Evolutionary conservation across 2,797 vertebrate species (phyloP).

Genomic region (Myotis findleyi): DNA sequence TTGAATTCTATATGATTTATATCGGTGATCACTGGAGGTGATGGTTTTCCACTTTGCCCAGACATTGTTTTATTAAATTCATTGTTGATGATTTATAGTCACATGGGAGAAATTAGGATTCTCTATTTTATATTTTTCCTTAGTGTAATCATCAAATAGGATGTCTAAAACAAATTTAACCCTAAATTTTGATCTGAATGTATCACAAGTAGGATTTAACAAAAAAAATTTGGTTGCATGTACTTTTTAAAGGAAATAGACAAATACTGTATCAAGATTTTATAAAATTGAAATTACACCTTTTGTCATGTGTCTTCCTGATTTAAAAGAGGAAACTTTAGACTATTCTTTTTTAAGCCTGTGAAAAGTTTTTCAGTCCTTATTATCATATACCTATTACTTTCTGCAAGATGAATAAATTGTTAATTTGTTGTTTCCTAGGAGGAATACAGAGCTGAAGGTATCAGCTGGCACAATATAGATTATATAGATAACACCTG

Average conservation of each 20-base stretch:
- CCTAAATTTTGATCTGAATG: neutral
- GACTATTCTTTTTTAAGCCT: slow-evolving; percentile 5
- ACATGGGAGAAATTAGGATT: neutral
- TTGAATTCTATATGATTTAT: slow-evolving; percentile 35
- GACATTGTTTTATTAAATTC: slow-evolving; percentile 50
- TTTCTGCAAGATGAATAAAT: slow-evolving; percentile 63
- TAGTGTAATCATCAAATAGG: neutral
- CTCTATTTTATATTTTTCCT: slow-evolving; percentile 22
- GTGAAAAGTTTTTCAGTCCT: slow-evolving; percentile 9
- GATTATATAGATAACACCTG: slow-evolving; percentile 98
- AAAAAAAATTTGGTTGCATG: neutral
- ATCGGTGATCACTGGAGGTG: neutral
- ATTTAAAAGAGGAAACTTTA: neutral
- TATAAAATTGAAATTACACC: neutral
- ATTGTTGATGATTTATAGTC: slow-evolving; percentile 28
- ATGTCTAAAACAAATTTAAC: neutral
- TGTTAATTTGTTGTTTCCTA: slow-evolving; percentile 78
- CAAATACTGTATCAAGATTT: neutral
- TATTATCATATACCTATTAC: neutral
- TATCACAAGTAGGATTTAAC: neutral
- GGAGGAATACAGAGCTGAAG: slow-evolving; percentile 97
- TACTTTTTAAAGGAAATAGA: neutral
- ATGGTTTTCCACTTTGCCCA: neutral
- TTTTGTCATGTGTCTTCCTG: neutral
- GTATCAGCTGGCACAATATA: slow-evolving; percentile 98